Conservation (phyloP, 2,797 vertebrate genomes). For the Rhadinocentrus ornatus region DNA sequence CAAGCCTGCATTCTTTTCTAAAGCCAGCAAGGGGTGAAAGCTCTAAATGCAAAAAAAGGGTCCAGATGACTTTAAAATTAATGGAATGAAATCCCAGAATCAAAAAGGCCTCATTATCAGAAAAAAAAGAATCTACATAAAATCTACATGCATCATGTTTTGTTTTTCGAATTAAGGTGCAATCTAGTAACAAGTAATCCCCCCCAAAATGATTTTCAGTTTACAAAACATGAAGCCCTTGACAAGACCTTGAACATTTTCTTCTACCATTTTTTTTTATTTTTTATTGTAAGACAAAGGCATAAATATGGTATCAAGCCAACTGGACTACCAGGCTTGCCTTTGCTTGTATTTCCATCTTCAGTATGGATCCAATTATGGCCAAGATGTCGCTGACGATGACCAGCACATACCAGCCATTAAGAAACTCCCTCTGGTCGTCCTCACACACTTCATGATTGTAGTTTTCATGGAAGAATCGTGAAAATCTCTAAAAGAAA, state of each 20-base stretch:
- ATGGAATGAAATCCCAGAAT: background rate
- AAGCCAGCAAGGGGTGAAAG: background rate
- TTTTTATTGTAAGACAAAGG: background rate
- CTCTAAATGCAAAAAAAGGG: background rate
- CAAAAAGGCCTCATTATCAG: background rate
- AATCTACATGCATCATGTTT: no score
- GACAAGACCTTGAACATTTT: background rate
- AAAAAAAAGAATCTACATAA: no score
- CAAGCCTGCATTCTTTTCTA: background rate
- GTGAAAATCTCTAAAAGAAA: slow-evolving; percentile 90
- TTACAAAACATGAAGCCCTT: background rate
- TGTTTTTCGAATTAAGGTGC: no score
- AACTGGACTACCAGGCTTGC: slow-evolving; percentile 67
- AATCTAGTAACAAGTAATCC: no score
- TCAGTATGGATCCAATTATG: slow-evolving; percentile 92
- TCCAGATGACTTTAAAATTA: background rate
- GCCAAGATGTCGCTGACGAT: slow-evolving; percentile 94
- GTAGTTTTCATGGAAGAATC: slow-evolving; percentile 87
- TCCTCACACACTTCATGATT: slow-evolving; percentile 84
- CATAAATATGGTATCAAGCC: background rate
- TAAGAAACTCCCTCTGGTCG: slow-evolving; percentile 91
- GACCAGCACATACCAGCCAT: slow-evolving; percentile 94
- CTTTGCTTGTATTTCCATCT: slow-evolving; percentile 99
- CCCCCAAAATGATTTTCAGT: background rate
- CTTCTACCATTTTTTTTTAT: background rate